Conservation (phyloP, 2,888 invertebrate species). For the Noctua pronuba region DNA sequence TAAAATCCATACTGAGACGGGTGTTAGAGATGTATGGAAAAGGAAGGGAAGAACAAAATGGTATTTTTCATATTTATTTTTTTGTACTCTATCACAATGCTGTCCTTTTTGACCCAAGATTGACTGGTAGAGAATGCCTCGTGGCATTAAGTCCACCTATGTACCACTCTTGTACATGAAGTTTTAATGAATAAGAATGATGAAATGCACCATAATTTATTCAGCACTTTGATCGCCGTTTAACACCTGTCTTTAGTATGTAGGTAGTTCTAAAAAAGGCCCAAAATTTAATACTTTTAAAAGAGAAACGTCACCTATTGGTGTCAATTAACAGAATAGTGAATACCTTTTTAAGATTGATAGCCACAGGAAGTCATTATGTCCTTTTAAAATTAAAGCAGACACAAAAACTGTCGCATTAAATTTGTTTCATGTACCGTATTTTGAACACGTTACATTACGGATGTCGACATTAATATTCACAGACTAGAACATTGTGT, state of each 20-base stretch:
- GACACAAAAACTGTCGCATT: conserved; percentile 47
- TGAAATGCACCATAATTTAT: neutral
- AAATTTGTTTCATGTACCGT: conserved; percentile 47
- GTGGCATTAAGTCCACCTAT: too few relatives aligned
- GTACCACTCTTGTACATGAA: too few relatives aligned
- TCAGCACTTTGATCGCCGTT: neutral
- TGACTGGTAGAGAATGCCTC: too few relatives aligned
- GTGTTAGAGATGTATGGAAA: neutral
- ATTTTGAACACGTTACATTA: conserved; percentile 44
- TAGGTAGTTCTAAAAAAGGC: conserved; percentile 5
- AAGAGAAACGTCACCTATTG: conserved; percentile 39
- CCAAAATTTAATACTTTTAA: neutral
- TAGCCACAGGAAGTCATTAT: conserved; percentile 51
- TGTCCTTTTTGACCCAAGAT: too few relatives aligned
- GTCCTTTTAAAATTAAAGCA: conserved; percentile 54
- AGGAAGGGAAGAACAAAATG: too few relatives aligned
- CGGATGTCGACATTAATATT: conserved; percentile 50
- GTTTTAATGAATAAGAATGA: too few relatives aligned
- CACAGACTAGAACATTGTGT: conserved; percentile 33
- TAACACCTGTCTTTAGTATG: neutral
- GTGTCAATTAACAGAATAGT: conserved; percentile 56
- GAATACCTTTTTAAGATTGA: conserved; percentile 54
- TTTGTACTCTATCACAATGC: too few relatives aligned
- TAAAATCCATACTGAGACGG: neutral
- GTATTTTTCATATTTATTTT: too few relatives aligned